These are phyloP conservation scores for Elanus axillaris DNA, from an alignment of 2,113 vertebrate genomes.

Conservation along the genomic window DNA sequence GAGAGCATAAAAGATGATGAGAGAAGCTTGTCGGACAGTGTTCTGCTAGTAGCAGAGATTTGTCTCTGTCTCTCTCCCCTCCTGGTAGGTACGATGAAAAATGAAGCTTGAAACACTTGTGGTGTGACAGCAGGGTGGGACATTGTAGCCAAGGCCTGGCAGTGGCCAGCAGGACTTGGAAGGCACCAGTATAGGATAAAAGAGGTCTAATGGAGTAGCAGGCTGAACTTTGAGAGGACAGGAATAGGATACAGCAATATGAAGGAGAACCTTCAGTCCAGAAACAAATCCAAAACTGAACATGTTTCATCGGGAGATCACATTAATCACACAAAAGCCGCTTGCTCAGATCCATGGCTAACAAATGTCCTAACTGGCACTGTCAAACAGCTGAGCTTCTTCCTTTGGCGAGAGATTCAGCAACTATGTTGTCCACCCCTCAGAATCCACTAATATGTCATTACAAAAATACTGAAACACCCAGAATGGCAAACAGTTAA, in stretches of 20 bases:
- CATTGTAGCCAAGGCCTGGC: neutral
- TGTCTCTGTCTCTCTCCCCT: neutral
- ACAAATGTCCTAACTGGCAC: neutral
- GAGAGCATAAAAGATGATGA: neutral
- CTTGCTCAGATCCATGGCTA: neutral
- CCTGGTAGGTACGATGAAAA: neutral
- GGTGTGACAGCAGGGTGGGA: neutral
- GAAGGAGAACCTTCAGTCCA: neutral
- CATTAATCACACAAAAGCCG: neutral
- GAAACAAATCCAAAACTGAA: neutral
- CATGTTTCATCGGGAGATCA: neutral
- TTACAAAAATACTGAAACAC: neutral
- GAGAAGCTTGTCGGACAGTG: neutral
- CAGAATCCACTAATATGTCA: neutral
- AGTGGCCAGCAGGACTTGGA: neutral
- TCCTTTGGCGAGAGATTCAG: neutral
- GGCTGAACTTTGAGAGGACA: neutral
- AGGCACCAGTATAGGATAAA: neutral
- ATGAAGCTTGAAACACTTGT: neutral
- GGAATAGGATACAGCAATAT: neutral
- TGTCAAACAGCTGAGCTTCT: neutral
- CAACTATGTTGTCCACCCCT: neutral
- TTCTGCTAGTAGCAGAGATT: neutral
- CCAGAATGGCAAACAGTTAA: neutral
- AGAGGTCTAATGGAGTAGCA: neutral